Base-by-base conservation (phyloP, 2,113 vertebrate genomes). In the Silurus meridionalis region DNA sequence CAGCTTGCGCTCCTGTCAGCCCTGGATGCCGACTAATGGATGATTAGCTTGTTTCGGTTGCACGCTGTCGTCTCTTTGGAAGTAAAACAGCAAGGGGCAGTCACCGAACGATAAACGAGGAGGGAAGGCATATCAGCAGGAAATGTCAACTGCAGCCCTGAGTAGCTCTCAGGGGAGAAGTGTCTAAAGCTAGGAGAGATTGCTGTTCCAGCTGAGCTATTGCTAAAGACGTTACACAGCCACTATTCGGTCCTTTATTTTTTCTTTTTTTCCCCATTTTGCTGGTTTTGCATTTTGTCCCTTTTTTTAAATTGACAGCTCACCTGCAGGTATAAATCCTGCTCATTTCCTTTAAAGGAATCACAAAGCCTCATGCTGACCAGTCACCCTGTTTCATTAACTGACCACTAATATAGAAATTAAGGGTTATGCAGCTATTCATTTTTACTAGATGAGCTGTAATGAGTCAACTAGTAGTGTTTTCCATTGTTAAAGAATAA, bases 31-130 rank as follows among this genome's bases (percentile, higher is more conserved):
- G 86, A 85, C 67, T 66, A 60, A 28, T 17, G 53, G 55, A 48
- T 85, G 82, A 87, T 89, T 71, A 77, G 83, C 64, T 57, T 53
- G 66, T 88, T 90, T 88, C 64, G 52, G 83, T 84, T 86, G 77
- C n/a, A n/a, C 15, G 6, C 21, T 63, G 53, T 50, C 28, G 50
- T 86, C 88, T 91, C 81, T 74, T 84, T 82, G 64, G 77, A 86
- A 82, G 85, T 80, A 53, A 67, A 85, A 37, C 69, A 79, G 85
- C 46, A n/a, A 52, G 82, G 67, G 87, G 86, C 74, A 28, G 60
- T 72, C 57, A 58, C 46, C 9, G 61, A 69, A 53, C 55, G 60
- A 86, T 84, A 88, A 87, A 63, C 28, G 58, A 78, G 80, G 28
- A 57, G 79, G 48, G 82, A 37, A 46, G n/a, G 63, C 69, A 83